Evolutionary conservation across 2,113 vertebrate genomes (phyloP), one percentile per base, ranked within the genome.

Genomic region (Egretta garzetta): DNA sequence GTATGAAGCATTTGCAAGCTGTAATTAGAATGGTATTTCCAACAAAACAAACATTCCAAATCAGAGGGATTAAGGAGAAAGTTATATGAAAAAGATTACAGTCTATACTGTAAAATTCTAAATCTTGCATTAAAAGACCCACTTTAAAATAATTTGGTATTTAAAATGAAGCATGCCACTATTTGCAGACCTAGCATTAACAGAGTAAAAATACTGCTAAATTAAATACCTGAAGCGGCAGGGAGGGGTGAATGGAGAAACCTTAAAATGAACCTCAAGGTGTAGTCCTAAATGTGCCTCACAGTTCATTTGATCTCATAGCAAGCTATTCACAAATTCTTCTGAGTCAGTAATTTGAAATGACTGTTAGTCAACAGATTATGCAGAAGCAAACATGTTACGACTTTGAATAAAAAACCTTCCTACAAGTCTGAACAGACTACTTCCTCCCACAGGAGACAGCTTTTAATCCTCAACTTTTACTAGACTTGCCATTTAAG

Each of bases 391-490:
- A 97, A 97, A 98, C 96, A 96, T 33, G 66, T 64, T 94, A 91
- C 56, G 89, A 94, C 97, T 97, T 43, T 95, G 91, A 96, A 75
- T 84, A 96, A 93, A 81, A 82, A 88, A 77, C 77, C 88, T 91
- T 85, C 63, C 82, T 96, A 47, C 97, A 97, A 98, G 98, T 97
- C 98, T 97, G 82, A 97, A 97, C 96, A 97, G 93, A 83, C 96
- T 92, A 96, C 83, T 97, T 98, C 97, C 97, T 97, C 97, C 93
- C 92, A 86, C 80, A 94, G 95, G 93, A 98, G 96, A 96, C 49
- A 73, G 93, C 72, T 96, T 95, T 97, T 96, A 97, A 97, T 97
- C 96, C 95, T 92, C 82, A 90, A 75, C 93, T 93, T 95, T 95
- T 95, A 88, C 67, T 93, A 92, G 88, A 82, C 86, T 94, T 96